Evolutionary conservation across 2,797 vertebrate genomes (phyloP), one percentile per base, ranked within the genome.

Genomic region (Huso huso): DNA sequence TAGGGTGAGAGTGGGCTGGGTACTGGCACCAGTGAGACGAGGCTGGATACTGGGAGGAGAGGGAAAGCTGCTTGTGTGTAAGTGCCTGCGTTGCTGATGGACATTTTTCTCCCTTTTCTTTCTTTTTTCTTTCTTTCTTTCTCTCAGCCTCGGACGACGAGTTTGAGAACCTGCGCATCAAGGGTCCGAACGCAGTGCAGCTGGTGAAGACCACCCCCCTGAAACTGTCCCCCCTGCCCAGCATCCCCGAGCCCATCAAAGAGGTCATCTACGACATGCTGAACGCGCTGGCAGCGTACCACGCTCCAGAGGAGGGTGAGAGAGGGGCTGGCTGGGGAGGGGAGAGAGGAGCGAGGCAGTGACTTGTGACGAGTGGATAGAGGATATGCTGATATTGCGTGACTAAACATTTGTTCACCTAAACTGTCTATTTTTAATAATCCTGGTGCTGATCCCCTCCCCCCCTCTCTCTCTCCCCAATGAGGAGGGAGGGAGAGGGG

Each of bases 191-290:
- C 72, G 94, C 95, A 12, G 95, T 97, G 50, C 95, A 98, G 79
- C 76, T 98, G 62, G 94, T 97, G 64, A 98, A 98, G 84, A 97
- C 95, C 7, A 98, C 95, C 4, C 94, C 94, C 18, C 81, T 96
- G 66, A 97, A 97, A 72, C 89, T 95, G 37, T 93, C 94, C 0
- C 94, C 0, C 1, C 80, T 96, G 68, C 95, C 95, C 0, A 62
- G 90, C 60, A 97, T 98, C 70, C 70, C 95, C n/a, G 95, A 97
- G 55, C 92, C 95, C 6, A 96, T 98, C 82, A 94, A 94, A 72
- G 95, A 97, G 62, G 95, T 97, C 71, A 94, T 97, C 70, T 97
- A 94, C 37, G 95, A 98, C 87, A 97, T 98, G 95, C 88, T 98
- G 59, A 96, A 98, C 72, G 95, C 95, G 57, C 82, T 98, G 76